These are phyloP conservation scores for Drosophila quadrilineata DNA, from an alignment of 1,140 invertebrate species.

Conservation along the genomic window DNA sequence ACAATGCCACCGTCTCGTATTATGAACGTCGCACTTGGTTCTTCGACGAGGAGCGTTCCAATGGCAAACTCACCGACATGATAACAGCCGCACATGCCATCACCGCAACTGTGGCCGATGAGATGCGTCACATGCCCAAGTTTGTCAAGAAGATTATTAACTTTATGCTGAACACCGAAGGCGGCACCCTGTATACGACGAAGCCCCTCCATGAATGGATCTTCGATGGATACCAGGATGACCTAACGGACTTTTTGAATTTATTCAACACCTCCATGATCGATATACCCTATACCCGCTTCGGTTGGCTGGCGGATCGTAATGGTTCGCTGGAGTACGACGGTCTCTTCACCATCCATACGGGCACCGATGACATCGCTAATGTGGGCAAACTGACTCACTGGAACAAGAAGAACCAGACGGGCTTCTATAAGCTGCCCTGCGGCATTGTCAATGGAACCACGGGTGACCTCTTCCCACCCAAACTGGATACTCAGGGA, in stretches of 20 bases:
- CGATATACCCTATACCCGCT: conserved; percentile 86
- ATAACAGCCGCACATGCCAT: conserved; percentile 91
- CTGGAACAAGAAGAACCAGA: conserved; percentile 86
- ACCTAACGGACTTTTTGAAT: conserved; percentile 84
- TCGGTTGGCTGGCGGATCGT: conserved; percentile 91
- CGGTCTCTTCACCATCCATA: conserved; percentile 88
- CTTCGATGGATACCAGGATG: conserved; percentile 89
- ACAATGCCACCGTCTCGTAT: conserved; percentile 92
- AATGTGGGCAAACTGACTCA: conserved; percentile 85
- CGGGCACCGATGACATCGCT: conserved; percentile 85
- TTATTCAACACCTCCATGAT: conserved; percentile 83
- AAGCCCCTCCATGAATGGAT: conserved; percentile 86
- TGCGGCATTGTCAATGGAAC: conserved; percentile 87
- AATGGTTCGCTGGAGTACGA: conserved; percentile 88
- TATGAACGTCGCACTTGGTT: conserved; percentile 89
- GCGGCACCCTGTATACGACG: conserved; percentile 83
- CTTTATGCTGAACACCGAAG: conserved; percentile 82
- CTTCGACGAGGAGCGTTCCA: conserved; percentile 87
- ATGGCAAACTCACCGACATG: conserved; percentile 87
- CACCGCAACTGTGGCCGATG: conserved; percentile 85
- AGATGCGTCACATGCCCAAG: conserved; percentile 81
- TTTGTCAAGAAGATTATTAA: conserved; percentile 83
- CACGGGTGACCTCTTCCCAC: conserved; percentile 90
- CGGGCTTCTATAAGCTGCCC: conserved; percentile 83
- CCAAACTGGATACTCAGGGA: conserved; percentile 83